Conservation (phyloP, 2,888 invertebrate species). For the Drosophila anomalata region DNA sequence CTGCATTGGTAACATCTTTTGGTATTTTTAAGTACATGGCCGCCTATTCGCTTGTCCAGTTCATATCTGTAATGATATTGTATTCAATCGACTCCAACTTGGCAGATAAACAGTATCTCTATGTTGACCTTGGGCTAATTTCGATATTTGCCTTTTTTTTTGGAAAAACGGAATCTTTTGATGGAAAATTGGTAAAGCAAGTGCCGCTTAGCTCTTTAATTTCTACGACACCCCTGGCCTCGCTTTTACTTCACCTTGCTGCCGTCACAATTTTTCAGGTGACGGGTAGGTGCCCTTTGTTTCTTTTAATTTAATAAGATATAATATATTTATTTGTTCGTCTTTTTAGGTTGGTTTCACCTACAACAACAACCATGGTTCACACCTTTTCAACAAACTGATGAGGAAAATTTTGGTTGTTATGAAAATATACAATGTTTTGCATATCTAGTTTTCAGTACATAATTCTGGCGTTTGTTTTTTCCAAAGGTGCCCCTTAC, state of each 20-base stretch:
- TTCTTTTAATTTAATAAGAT: neutral
- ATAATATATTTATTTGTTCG: neutral
- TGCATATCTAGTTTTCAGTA: slow-evolving; percentile 95
- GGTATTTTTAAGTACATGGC: slow-evolving; percentile 99
- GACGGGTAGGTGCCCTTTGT: slow-evolving; percentile 82
- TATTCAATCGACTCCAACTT: slow-evolving; percentile 95
- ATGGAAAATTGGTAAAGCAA: slow-evolving; percentile 90
- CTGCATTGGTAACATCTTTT: slow-evolving; percentile 97
- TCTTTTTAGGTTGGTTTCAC: slow-evolving; percentile 81
- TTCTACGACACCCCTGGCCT: slow-evolving; percentile 90
- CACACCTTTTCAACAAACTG: slow-evolving; percentile 72
- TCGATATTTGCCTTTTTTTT: slow-evolving; percentile 96
- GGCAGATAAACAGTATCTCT: slow-evolving; percentile 95
- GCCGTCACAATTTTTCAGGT: slow-evolving; percentile 89
- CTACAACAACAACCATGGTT: slow-evolving; percentile 83
- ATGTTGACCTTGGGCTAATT: slow-evolving; percentile 94
- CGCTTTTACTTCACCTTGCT: slow-evolving; percentile 89
- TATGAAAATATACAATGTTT: slow-evolving; percentile 94
- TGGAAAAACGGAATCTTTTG: slow-evolving; percentile 92
- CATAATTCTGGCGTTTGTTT: slow-evolving; percentile 93
- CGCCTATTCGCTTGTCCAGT: slow-evolving; percentile 96
- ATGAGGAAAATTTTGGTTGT: slow-evolving; percentile 87
- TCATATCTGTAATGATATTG: slow-evolving; percentile 94
- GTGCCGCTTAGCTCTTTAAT: slow-evolving; percentile 92
- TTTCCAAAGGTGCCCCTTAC: slow-evolving; percentile 96